Conservation (phyloP, 2,888 invertebrate species). For the Archaeoteleia sp. region DNA sequence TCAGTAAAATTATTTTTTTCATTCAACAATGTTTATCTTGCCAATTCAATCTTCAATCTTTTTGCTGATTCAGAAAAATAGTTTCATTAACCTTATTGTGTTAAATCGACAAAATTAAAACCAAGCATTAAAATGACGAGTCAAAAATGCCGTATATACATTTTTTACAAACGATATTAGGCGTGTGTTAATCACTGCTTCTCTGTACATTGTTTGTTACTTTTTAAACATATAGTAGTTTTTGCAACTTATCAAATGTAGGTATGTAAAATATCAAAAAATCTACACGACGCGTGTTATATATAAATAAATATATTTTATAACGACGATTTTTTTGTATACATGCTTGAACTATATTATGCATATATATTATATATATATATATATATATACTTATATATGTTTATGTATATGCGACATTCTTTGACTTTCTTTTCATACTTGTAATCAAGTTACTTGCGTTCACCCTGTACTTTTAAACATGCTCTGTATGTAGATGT, state of each 20-base stretch:
- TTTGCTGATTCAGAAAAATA: too few relatives aligned
- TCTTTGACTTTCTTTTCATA: constrained; percentile 31
- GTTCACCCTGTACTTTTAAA: constrained; percentile 6
- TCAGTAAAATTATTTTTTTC: too few relatives aligned
- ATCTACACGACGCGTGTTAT: constrained; percentile 19
- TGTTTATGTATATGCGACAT: constrained; percentile 43
- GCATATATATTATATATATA: constrained; percentile 35
- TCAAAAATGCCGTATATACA: constrained; percentile 38
- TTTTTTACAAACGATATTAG: constrained; percentile 33
- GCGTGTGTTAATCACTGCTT: constrained; percentile 14
- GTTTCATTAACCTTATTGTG: not conserved
- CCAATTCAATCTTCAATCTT: too few relatives aligned
- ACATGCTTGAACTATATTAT: too few relatives aligned
- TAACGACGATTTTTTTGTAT: too few relatives aligned
- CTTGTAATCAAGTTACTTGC: constrained; percentile 2
- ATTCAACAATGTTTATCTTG: too few relatives aligned
- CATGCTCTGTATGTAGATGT: too few relatives aligned
- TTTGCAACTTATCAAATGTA: constrained; percentile 41
- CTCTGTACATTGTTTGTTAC: constrained; percentile 19
- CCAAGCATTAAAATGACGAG: constrained; percentile 16
- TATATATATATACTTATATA: constrained; percentile 39
- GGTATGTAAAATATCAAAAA: constrained; percentile 50
- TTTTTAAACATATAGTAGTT: not conserved
- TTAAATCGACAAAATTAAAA: too few relatives aligned
- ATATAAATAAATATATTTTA: constrained; percentile 28